These are phyloP conservation scores for Micromys minutus DNA, from an alignment of 2,113 vertebrate genomes.

Conservation along the genomic window DNA sequence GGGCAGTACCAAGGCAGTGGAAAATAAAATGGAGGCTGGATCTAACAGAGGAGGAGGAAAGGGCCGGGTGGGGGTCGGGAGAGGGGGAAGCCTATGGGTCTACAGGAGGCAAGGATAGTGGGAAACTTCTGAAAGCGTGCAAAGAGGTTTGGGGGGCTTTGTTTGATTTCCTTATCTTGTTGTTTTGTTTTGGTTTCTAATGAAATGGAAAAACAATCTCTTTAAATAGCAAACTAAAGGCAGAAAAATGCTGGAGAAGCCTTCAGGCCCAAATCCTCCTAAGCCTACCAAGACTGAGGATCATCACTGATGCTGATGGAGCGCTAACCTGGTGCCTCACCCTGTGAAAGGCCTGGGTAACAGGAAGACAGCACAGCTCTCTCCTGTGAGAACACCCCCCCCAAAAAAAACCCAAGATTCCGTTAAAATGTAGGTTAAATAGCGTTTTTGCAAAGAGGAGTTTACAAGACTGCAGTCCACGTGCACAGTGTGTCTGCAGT, in stretches of 20 bases:
- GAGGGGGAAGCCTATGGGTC: background rate
- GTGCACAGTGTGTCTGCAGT: background rate
- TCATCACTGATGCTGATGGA: background rate
- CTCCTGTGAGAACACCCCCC: background rate
- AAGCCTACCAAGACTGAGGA: background rate
- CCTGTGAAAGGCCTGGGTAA: background rate
- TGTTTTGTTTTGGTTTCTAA: background rate
- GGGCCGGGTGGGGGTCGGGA: rapidly evolving
- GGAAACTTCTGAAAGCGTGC: background rate
- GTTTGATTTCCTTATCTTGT: background rate
- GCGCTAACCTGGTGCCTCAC: background rate
- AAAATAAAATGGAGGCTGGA: background rate
- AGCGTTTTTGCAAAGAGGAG: background rate
- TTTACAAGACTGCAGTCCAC: background rate
- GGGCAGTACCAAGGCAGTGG: background rate
- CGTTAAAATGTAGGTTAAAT: background rate
- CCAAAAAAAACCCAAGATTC: background rate
- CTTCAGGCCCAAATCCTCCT: background rate
- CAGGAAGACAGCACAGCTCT: background rate
- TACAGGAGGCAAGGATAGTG: background rate
- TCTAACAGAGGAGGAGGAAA: background rate
- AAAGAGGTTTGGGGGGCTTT: background rate
- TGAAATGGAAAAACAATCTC: background rate
- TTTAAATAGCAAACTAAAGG: background rate
- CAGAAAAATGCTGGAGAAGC: background rate